Conservation (phyloP, 2,797 vertebrate genomes). For the Paratrypauchen microcephalus region DNA sequence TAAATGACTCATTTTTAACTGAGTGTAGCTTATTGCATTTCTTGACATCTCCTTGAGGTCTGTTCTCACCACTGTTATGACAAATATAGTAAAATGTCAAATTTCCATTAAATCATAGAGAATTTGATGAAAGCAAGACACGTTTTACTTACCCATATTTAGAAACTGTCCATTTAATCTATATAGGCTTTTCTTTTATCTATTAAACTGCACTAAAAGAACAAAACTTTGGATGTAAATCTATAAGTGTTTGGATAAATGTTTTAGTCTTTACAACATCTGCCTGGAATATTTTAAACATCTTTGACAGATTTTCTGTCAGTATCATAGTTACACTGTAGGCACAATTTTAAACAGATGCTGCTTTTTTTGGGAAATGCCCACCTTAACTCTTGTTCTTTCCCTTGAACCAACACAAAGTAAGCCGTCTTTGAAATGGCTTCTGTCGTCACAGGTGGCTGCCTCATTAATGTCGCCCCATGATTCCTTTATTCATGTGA, state of each 20-base stretch:
- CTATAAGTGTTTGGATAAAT: not conserved
- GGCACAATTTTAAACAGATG: not conserved
- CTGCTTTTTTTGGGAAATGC: not conserved
- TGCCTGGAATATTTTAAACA: not conserved
- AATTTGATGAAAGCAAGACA: too few relatives aligned
- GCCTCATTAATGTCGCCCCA: constrained; percentile 9
- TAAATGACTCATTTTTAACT: too few relatives aligned
- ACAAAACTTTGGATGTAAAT: not conserved
- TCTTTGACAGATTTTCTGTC: not conserved
- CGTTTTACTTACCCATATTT: too few relatives aligned
- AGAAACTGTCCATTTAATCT: too few relatives aligned
- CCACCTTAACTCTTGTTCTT: not conserved
- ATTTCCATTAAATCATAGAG: too few relatives aligned
- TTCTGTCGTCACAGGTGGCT: constrained; percentile 4
- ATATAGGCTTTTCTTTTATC: too few relatives aligned
- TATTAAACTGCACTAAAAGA: not conserved
- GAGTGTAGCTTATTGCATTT: too few relatives aligned
- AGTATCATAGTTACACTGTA: not conserved
- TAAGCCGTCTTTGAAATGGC: not conserved
- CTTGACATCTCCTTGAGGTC: too few relatives aligned
- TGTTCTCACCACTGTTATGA: too few relatives aligned
- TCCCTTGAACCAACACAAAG: not conserved
- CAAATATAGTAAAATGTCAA: too few relatives aligned
- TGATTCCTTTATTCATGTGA: constrained; percentile 4
- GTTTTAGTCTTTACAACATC: not conserved